Conservation (phyloP, 2,888 invertebrate species). For the Conistra vaccinii region DNA sequence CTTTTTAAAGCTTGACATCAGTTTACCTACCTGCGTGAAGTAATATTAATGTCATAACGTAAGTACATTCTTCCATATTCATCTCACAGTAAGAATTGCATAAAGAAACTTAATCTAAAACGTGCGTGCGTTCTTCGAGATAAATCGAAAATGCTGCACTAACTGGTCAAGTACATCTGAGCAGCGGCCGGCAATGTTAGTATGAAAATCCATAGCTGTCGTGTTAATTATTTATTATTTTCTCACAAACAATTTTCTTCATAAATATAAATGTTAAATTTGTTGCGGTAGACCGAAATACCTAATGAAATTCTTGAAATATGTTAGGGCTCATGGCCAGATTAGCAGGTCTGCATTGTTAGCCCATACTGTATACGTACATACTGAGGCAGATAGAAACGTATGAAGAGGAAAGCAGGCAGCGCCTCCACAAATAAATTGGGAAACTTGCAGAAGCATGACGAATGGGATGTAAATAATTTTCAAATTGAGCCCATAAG, state of each 20-base stretch:
- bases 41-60: constrained; percentile 2
- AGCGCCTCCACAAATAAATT: not conserved
- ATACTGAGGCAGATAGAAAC: not conserved
- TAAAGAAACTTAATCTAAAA: no score
- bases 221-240: constrained; percentile 8
- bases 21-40: no score
- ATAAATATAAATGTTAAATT: constrained; percentile 16
- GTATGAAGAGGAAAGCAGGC: not conserved
- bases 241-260: constrained; percentile 7
- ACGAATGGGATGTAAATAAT: not conserved
- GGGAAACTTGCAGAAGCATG: not conserved
- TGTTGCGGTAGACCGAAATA: not conserved
- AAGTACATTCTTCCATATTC: no score
- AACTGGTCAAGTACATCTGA: no score
- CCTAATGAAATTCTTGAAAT: constrained; percentile 17
- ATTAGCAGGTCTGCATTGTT: constrained; percentile 7
- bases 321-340: not conserved
- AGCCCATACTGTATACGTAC: not conserved
- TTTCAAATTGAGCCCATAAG: not conserved
- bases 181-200: no score
- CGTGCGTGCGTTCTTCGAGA: no score
- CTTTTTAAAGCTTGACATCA: no score
- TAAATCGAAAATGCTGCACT: no score
- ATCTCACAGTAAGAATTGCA: no score
- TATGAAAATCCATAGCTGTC: no score